phyloP scores from a whole-genome alignment of 2,113 vertebrate genomes.

The Cyanoliseus patagonus region DNA sequence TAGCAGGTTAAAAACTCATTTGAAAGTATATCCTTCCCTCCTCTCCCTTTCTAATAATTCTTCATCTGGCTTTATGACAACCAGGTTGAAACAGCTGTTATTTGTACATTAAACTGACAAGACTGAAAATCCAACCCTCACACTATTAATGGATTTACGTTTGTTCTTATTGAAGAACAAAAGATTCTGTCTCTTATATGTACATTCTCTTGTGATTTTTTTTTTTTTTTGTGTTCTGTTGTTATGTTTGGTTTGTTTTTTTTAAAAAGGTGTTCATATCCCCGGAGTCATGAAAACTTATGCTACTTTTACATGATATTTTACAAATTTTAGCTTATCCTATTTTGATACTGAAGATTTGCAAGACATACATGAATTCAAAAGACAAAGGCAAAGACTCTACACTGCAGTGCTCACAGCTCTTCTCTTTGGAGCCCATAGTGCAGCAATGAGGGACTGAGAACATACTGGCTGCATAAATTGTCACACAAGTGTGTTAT shows the following conservation, averaged over 20 bases:
- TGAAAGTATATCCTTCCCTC: background rate
- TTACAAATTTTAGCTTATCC: background rate
- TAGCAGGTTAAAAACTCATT: background rate
- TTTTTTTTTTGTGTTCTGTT: background rate
- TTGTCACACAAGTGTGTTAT: background rate
- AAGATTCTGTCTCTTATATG: background rate
- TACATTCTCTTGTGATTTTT: background rate
- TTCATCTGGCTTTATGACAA: background rate
- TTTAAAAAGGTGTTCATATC: background rate
- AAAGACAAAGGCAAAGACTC: background rate
- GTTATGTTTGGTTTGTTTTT: background rate
- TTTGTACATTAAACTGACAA: background rate
- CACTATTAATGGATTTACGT: background rate
- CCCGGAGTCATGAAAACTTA: background rate
- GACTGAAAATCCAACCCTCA: background rate
- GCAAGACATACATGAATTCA: background rate
- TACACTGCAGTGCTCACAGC: background rate
- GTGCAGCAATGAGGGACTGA: background rate
- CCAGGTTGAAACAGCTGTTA: background rate
- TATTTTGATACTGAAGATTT: background rate
- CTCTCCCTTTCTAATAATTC: background rate
- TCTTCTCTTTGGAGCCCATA: background rate
- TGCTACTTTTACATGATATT: background rate
- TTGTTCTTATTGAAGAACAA: background rate
- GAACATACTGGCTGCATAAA: background rate